phyloP scores from a whole-genome alignment of 2,113 vertebrate genomes.

The Lasiurus borealis region DNA sequence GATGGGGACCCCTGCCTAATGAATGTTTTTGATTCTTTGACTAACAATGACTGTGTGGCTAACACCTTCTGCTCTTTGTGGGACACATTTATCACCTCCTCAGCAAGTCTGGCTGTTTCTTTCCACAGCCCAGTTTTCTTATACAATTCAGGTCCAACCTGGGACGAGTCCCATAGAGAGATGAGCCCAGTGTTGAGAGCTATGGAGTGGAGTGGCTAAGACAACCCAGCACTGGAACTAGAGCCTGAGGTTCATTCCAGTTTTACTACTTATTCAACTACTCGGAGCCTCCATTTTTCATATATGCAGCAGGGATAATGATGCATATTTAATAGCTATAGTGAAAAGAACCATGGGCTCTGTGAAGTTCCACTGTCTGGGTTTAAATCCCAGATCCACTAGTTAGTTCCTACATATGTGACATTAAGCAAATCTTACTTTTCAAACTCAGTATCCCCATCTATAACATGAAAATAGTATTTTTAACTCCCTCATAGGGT shows the following conservation, averaged over 20 bases:
- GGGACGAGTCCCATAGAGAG: neutral
- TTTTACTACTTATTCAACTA: neutral
- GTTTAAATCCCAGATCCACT: conserved; percentile 10
- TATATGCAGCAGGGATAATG: neutral
- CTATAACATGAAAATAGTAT: neutral
- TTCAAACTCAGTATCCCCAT: neutral
- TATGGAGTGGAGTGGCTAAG: neutral
- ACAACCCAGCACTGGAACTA: neutral
- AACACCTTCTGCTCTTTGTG: neutral
- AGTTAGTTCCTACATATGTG: neutral
- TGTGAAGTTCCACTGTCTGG: neutral
- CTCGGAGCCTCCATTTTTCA: neutral
- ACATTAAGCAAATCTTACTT: neutral
- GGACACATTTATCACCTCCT: neutral
- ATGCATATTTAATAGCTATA: neutral
- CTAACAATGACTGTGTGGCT: neutral
- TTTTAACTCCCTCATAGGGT: neutral
- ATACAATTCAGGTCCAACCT: neutral
- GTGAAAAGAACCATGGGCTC: neutral
- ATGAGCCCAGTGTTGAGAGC: neutral
- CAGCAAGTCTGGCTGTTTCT: neutral
- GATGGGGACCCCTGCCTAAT: neutral
- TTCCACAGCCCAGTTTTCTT: neutral
- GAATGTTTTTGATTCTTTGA: neutral
- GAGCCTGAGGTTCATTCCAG: neutral